Evolutionary conservation across 2,797 vertebrate genomes (phyloP), one percentile per base, ranked within the genome.

Genomic region (Catostomus latipinnis): DNA sequence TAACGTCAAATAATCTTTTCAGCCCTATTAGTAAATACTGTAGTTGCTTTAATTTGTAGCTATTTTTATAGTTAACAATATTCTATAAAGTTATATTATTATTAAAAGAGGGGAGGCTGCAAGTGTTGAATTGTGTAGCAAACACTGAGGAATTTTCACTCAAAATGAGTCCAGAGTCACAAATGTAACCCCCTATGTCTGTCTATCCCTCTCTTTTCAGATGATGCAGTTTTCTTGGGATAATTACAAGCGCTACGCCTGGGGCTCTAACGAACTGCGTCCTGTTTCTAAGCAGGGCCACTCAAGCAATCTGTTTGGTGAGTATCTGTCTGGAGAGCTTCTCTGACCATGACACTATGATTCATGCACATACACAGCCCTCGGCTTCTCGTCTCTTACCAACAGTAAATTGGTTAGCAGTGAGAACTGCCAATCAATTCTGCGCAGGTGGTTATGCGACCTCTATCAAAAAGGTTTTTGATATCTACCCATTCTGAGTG

Each of bases 151-250:
- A n/a, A 1, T 6, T 58, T 8, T 18, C 8, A 16, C 57, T 58
- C 57, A 58, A 16, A 58, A 56, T 48, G 6, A 14, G 12, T 1
- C 54, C 45, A 7, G 18, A 74, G 6, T 46, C 53, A 49, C 8
- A 18, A 50, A 49, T 5, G n/a, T 62, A 63, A 66, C 16, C 67
- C 48, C 5, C 8, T 54, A 53, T 57, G 18, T 81, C 8, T 65
- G 16, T 81, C 10, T 65, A n/a, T 69, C 45, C 1, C 13, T 83
- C 13, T 73, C 14, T 76, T 71, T 49, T 43, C 94, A 99, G 97
- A 99, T 99, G 97, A 99, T 98, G 97, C 96, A 96, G 90, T 95
- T 98, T 89, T 94, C 98, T 81, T 99, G 98, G 98, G 95, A 95
- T 93, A 98, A 96, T 94, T 99, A 99, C 92, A 96, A 96, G 87